Evolutionary conservation across 2,888 invertebrate species (phyloP), one percentile per base, ranked within the genome.

Genomic region (Ceriagrion tenellum): DNA sequence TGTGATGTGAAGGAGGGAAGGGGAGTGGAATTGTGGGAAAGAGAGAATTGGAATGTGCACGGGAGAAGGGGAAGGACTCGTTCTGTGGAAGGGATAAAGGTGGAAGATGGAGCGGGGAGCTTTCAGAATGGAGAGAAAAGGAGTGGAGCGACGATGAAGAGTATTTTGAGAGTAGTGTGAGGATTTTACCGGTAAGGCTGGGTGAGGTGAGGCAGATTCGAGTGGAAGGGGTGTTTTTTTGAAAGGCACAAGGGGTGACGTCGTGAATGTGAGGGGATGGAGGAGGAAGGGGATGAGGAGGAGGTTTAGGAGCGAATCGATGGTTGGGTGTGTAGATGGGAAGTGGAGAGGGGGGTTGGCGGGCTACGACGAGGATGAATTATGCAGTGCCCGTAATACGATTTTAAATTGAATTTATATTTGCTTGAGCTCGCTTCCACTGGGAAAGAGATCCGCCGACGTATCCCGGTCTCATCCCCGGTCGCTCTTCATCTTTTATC

Each of bases 391-490:
- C 95, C 59, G 95, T 95, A 95, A 95, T 95, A 90, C 95, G 88
- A 95, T 95, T 95, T 95, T 95, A 95, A 95, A 95, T 95, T 95
- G 95, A 95, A 95, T 95, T 95, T 95, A 95, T 95, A 95, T 95
- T 95, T 95, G 95, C 95, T 93, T 93, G 93, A 30, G 81, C 81
- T 93, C 69, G 55, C 93, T 93, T 93, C 93, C 74, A 47, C 40
- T 6, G 47, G n/a, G 63, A 47, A 18, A 81, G 30, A 35, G 10
- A 35, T 13, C 35, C 18, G 16, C 8, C 13, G 30, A 16, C 69
- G n/a, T n/a, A 69, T n/a, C 69, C 69, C 26, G 10, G 59, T 8
- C 47, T 47, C 47, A 59, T 13, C 81, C 81, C 35, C 81, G 26
- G 23, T 81, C 18, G 81, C 81, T 16, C 81, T 35, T 81, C 26